These are phyloP conservation scores for Loripinus fragilis DNA, from an alignment of 2,888 invertebrate genomes.

Conservation along the genomic window DNA sequence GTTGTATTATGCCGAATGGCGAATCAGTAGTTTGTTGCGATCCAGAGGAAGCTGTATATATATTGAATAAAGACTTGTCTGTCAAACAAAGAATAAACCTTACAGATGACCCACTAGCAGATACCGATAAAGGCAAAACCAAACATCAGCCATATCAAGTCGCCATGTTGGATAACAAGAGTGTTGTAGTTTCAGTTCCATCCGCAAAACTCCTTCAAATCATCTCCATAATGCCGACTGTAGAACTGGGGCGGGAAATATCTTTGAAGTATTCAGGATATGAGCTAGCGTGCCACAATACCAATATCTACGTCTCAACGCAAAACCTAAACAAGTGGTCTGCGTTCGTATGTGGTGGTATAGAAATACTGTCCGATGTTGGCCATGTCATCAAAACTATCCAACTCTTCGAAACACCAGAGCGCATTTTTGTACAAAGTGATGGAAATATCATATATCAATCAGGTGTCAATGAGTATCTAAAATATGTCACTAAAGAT, in stretches of 20 bases:
- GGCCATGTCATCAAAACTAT: neutral
- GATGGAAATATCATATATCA: neutral
- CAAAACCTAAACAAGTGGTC: neutral
- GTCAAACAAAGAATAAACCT: too few relatives aligned
- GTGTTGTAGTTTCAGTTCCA: neutral
- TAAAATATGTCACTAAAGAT: neutral
- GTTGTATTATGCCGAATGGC: too few relatives aligned
- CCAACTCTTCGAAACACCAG: neutral
- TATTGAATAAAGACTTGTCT: too few relatives aligned
- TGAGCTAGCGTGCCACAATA: neutral
- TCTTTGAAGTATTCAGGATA: neutral
- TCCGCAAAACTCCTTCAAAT: neutral
- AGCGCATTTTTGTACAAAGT: neutral
- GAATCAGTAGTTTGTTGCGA: too few relatives aligned
- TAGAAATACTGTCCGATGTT: neutral
- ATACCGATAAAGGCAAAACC: too few relatives aligned
- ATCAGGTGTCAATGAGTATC: neutral
- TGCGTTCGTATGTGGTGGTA: neutral
- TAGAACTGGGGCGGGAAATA: neutral
- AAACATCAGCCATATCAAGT: too few relatives aligned
- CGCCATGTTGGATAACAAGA: neutral
- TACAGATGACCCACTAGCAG: too few relatives aligned
- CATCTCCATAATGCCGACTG: neutral
- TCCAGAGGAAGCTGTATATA: too few relatives aligned
- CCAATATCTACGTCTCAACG: neutral